These are phyloP conservation scores for Strix occidentalis DNA, from an alignment of 2,797 vertebrate genomes.

Conservation along the genomic window DNA sequence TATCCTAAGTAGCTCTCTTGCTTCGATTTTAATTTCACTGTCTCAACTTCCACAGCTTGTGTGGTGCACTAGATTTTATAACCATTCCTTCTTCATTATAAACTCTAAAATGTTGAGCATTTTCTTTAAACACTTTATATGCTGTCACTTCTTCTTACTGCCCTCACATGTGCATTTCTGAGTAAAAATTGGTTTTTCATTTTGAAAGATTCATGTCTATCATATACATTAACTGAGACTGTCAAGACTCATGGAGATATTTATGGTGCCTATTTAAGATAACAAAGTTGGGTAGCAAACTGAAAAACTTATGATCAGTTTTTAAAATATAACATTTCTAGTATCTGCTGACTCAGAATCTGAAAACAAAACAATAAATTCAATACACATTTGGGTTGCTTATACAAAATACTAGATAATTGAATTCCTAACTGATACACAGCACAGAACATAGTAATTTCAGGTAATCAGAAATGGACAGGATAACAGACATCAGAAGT, in stretches of 20 bases:
- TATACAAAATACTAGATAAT: neutral
- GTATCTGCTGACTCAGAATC: neutral
- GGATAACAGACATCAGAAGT: neutral
- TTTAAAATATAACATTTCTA: neutral
- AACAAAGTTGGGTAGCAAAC: neutral
- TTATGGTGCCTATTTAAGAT: neutral
- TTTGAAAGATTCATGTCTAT: neutral
- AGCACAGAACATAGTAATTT: rapidly evolving
- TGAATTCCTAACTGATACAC: neutral
- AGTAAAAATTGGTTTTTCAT: rapidly evolving
- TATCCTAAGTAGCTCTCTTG: neutral
- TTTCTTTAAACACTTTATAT: neutral
- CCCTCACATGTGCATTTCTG: neutral
- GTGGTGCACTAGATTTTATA: neutral
- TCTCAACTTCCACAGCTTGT: neutral
- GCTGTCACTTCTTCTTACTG: neutral
- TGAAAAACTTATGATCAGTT: neutral
- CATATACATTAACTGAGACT: neutral
- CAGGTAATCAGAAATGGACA: neutral
- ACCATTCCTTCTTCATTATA: neutral
- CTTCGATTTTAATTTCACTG: neutral
- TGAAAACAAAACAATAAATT: neutral
- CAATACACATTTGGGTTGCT: neutral
- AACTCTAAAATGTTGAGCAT: neutral
- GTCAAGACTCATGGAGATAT: neutral